Percentiles rank a stretch among this genome's conserved stretches.
Conservation (phyloP, 1,140 invertebrate genomes). For the Drosophila guanche region DNA sequence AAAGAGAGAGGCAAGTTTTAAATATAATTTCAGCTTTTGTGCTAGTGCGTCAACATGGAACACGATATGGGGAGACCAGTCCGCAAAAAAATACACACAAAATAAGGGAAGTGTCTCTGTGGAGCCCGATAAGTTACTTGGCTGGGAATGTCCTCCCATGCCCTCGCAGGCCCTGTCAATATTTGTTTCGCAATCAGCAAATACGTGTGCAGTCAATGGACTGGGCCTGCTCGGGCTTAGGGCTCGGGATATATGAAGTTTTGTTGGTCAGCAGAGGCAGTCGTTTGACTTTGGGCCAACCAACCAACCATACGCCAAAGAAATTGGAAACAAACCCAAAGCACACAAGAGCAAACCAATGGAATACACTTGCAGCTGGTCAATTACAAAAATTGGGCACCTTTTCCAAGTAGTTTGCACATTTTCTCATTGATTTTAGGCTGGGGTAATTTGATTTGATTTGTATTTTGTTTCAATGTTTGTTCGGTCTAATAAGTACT, state of each 20-base stretch:
- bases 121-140: constrained; percentile 27
- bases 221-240: constrained; percentile 28
- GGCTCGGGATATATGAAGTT: constrained; percentile 31
- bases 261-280: constrained; percentile 10
- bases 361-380: neutral
- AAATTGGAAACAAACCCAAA: constrained; percentile 25
- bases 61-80: constrained; percentile 66
- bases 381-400: constrained; percentile 35
- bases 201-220: constrained; percentile 58
- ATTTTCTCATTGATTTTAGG: neutral
- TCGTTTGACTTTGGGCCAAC: constrained; percentile 38
- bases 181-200: constrained; percentile 78
- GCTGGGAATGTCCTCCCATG: constrained; percentile 13
- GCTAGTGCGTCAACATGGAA: constrained; percentile 78
- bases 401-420: neutral
- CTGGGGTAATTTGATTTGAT: too few species aligned
- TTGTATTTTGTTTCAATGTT: too few species aligned
- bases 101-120: constrained; percentile 46
- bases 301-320: constrained; percentile 1
- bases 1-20: constrained; percentile 53
- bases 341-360: neutral
- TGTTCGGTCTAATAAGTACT: constrained; percentile 43
- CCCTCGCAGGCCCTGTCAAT: constrained; percentile 61
- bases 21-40: constrained; percentile 80
- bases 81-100: constrained; percentile 20